Percentiles rank a stretch among this genome's conserved stretches.
These are phyloP conservation scores for human DNA, from an alignment of 2,113 vertebrate species.

Conservation along the genomic window DNA sequence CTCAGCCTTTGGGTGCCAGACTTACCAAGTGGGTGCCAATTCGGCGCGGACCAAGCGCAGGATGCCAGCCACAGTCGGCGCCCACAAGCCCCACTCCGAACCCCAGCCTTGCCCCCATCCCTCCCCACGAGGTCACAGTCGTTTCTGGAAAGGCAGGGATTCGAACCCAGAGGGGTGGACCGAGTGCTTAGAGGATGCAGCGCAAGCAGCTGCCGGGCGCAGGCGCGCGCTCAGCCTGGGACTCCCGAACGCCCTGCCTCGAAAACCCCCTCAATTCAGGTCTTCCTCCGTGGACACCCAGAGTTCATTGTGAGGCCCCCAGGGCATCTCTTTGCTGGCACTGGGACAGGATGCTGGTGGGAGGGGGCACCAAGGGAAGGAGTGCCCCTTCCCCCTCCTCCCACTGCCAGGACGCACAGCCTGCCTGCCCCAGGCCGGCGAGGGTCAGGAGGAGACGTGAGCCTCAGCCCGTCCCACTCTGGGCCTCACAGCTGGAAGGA, in stretches of 20 bases:
- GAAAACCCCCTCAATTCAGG: not conserved
- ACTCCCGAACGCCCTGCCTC: not conserved
- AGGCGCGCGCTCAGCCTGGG: rapidly evolving
- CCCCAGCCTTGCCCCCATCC: not conserved
- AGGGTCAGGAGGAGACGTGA: not conserved
- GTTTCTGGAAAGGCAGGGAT: not conserved
- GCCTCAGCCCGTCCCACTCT: not conserved
- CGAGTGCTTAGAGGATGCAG: not conserved
- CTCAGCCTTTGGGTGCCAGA: not conserved
- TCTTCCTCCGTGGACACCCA: not conserved
- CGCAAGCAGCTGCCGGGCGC: rapidly evolving
- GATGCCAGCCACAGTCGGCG: not conserved
- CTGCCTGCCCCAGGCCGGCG: not conserved
- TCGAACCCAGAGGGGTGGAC: not conserved
- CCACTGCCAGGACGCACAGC: not conserved
- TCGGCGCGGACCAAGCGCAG: not conserved
- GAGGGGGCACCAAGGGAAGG: rapidly evolving
- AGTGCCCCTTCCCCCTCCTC: not conserved
- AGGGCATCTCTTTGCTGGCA: not conserved
- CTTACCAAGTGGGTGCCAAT: not conserved
- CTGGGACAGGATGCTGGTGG: rapidly evolving
- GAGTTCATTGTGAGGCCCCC: not conserved
- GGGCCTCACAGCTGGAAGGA: not conserved
- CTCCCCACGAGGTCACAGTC: not conserved
- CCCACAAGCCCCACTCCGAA: not conserved